Evolutionary conservation across 1,140 invertebrate genomes (phyloP).

Genomic region (Platyura marginata): DNA sequence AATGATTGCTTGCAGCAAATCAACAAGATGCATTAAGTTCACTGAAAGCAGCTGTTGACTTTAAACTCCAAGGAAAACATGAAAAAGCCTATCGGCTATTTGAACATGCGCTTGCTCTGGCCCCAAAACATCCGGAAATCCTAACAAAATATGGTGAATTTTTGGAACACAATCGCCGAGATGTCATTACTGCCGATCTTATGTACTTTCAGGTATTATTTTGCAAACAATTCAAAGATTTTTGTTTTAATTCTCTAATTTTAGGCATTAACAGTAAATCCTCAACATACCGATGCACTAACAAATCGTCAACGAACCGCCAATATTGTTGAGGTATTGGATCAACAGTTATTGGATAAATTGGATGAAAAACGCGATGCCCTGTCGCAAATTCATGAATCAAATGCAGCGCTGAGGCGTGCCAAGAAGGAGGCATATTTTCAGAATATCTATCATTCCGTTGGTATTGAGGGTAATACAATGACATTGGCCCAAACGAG

Average conservation of each 20-base stretch:
- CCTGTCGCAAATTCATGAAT: slow-evolving; percentile 62
- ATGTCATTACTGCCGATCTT: slow-evolving; percentile 79
- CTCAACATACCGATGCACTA: slow-evolving; percentile 62
- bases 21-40: slow-evolving; percentile 60
- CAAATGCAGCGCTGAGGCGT: slow-evolving; percentile 55
- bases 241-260: neutral
- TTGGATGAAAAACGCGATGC: slow-evolving; percentile 77
- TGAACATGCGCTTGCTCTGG: slow-evolving; percentile 74
- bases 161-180: slow-evolving; percentile 66
- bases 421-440: slow-evolving; percentile 91
- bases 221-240: neutral
- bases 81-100: slow-evolving; percentile 78
- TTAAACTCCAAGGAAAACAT: slow-evolving; percentile 60
- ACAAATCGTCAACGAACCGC: slow-evolving; percentile 67
- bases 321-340: slow-evolving; percentile 77
- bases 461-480: slow-evolving; percentile 94
- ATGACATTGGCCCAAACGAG: slow-evolving; percentile 87
- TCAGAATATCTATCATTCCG: slow-evolving; percentile 92
- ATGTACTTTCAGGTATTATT: slow-evolving; percentile 42
- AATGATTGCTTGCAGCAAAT: slow-evolving; percentile 7
- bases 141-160: slow-evolving; percentile 88
- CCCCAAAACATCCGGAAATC: slow-evolving; percentile 81
- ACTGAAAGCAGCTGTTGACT: slow-evolving; percentile 63
- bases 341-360: slow-evolving; percentile 53
- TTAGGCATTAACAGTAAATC: slow-evolving; percentile 62